Percentiles rank a stretch among this genome's conserved stretches.
Conservation (phyloP, 2,888 invertebrate genomes). For the Melanostoma scalare region DNA sequence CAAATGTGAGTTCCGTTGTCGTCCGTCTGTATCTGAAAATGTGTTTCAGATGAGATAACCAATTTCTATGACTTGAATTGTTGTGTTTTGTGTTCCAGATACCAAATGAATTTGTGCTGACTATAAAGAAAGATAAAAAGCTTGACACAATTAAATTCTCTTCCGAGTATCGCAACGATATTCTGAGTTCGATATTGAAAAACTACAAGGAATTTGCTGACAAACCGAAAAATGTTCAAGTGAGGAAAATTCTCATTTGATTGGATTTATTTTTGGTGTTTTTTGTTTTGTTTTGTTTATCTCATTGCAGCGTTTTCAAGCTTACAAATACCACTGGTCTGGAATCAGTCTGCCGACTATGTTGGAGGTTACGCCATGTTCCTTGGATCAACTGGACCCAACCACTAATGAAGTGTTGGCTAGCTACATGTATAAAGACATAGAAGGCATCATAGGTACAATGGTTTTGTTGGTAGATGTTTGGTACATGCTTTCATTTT, state of each 20-base stretch:
- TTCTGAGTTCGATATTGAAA: constrained; percentile 94
- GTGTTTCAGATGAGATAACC: background rate
- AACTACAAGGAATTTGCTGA: constrained; percentile 91
- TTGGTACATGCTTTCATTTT: constrained; percentile 17
- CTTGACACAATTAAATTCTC: constrained; percentile 97
- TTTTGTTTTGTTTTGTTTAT: background rate
- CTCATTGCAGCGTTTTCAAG: constrained; percentile 88
- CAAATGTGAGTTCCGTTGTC: constrained; percentile 79
- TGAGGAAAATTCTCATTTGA: constrained; percentile 81
- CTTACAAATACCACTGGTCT: constrained; percentile 98
- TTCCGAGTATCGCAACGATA: constrained; percentile 95
- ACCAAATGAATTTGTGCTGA: constrained; percentile 88
- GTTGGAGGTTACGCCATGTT: constrained; percentile 95
- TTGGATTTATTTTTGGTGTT: background rate
- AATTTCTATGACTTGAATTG: constrained; percentile 1
- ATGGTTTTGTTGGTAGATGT: background rate
- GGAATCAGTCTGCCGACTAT: constrained; percentile 93
- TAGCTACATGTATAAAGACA: constrained; percentile 92
- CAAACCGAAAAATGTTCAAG: constrained; percentile 90
- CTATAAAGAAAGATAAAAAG: constrained; percentile 94
- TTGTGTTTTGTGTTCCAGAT: constrained; percentile 79
- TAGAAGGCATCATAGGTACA: constrained; percentile 87
- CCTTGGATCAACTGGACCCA: constrained; percentile 95
- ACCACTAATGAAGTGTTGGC: constrained; percentile 91
- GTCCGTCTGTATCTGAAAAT: constrained; percentile 61